phyloP scores from a whole-genome alignment of 2,113 vertebrate genomes.

The Rhea pennata region DNA sequence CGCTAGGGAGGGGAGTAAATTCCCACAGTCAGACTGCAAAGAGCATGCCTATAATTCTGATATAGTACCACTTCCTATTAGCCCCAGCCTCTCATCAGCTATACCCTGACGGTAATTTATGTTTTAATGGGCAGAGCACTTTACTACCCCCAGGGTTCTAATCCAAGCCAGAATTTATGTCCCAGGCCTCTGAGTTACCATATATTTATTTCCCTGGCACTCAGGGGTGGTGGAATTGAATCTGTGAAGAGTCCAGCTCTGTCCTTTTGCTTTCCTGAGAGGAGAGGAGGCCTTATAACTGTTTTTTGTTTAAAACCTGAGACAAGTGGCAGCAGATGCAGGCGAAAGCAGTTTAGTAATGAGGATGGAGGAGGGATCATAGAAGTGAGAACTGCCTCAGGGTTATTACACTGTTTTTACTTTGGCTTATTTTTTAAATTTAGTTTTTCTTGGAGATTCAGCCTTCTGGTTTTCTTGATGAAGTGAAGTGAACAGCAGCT shows the following conservation, averaged over 20 bases:
- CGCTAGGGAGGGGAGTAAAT: not conserved
- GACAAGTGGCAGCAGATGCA: not conserved
- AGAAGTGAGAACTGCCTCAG: not conserved
- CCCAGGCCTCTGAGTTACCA: not conserved
- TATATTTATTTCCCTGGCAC: conserved; percentile 60
- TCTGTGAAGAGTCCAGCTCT: conserved; percentile 43
- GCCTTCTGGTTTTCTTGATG: not conserved
- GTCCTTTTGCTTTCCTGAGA: not conserved
- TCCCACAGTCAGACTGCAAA: not conserved
- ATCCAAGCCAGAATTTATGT: conserved; percentile 28
- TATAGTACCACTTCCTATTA: conserved; percentile 37
- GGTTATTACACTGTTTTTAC: not conserved
- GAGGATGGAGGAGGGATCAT: not conserved
- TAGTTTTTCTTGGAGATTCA: not conserved
- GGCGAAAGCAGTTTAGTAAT: not conserved
- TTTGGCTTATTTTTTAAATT: not conserved
- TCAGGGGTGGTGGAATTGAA: conserved; percentile 22
- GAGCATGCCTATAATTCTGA: conserved; percentile 7
- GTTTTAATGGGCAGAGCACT: conserved; percentile 44
- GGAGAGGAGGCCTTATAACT: not conserved
- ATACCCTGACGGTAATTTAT: conserved; percentile 33
- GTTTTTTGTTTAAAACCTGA: not conserved
- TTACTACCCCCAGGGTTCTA: conserved; percentile 39
- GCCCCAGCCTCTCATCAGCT: conserved; percentile 33
- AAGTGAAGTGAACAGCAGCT: not conserved